phyloP scores from a whole-genome alignment of 2,797 vertebrate genomes.

The Florisuga fusca region DNA sequence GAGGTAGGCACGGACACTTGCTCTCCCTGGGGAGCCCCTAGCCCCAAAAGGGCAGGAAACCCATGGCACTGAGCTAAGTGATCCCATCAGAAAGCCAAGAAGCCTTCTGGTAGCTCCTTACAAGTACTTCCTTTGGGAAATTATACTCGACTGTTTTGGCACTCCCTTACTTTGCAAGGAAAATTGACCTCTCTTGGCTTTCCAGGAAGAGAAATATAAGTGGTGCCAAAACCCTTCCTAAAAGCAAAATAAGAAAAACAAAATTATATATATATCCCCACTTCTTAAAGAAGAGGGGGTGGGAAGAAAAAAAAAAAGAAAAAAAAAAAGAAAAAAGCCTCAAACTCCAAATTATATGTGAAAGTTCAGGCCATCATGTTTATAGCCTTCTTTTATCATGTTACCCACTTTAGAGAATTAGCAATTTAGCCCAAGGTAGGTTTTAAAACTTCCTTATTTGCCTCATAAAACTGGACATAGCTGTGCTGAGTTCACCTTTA shows the following conservation, averaged over 20 bases:
- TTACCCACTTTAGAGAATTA: not conserved
- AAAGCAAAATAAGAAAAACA: conserved; percentile 7
- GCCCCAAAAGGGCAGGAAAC: not conserved
- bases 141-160: not conserved
- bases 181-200: not conserved
- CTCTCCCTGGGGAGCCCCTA: not conserved
- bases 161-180: not conserved
- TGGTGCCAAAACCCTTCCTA: conserved; percentile 1
- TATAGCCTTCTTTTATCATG: not conserved
- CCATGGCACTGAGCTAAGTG: not conserved
- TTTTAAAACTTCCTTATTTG: not conserved
- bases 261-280: too few species aligned
- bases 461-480: not conserved
- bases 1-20: not conserved
- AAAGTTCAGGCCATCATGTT: not conserved
- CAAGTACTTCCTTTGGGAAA: conserved; percentile 25
- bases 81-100: not conserved
- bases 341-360: not conserved
- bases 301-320: not conserved
- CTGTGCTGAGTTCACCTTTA: not conserved
- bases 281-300: too few species aligned
- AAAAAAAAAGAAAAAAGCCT: not conserved
- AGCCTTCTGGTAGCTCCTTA: not conserved
- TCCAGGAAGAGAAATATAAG: conserved; percentile 2
- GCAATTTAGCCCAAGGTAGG: not conserved